Conservation (phyloP, 1,140 invertebrate species). For the Cydia amplana region DNA sequence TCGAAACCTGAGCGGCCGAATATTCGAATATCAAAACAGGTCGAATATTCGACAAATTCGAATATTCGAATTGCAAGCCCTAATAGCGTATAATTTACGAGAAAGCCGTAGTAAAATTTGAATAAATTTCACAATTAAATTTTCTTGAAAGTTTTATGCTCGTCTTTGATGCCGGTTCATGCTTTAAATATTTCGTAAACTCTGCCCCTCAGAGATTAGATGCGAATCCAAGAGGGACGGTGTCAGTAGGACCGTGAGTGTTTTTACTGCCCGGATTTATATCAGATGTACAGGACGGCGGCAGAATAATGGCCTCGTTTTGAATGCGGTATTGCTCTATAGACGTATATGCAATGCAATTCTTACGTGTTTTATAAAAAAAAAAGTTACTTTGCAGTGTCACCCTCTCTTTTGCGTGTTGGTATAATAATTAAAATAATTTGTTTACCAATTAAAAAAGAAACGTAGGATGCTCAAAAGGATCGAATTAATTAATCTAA, state of each 20-base stretch:
- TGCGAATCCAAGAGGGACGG: conserved; percentile 34
- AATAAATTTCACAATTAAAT: conserved; percentile 31
- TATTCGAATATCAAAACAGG: too few species aligned
- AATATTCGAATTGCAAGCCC: too few species aligned
- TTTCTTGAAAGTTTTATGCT: conserved; percentile 26
- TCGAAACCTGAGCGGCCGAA: too few species aligned
- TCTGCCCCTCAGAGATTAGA: conserved; percentile 26
- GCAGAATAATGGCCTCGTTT: conserved; percentile 37
- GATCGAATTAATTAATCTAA: conserved; percentile 19
- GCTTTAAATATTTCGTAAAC: conserved; percentile 30
- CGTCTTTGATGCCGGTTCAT: conserved; percentile 24
- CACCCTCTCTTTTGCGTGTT: background rate
- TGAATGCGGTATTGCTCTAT: conserved; percentile 31
- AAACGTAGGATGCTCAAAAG: background rate
- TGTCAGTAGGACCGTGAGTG: conserved; percentile 25
- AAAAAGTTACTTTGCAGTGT: background rate
- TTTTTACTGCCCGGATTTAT: conserved; percentile 31
- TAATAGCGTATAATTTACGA: conserved; percentile 16
- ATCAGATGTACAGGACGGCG: conserved; percentile 19
- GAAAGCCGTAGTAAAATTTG: conserved; percentile 22
- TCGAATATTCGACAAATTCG: too few species aligned
- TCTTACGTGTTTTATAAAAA: conserved; percentile 15
- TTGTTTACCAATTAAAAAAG: background rate
- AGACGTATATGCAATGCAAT: conserved; percentile 32
- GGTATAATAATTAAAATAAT: background rate